A percentile compares a stretch with the other conserved stretches of the same genome.
phyloP scores from a whole-genome alignment of 2,888 invertebrate genomes.

The Nymphalis urticae region DNA sequence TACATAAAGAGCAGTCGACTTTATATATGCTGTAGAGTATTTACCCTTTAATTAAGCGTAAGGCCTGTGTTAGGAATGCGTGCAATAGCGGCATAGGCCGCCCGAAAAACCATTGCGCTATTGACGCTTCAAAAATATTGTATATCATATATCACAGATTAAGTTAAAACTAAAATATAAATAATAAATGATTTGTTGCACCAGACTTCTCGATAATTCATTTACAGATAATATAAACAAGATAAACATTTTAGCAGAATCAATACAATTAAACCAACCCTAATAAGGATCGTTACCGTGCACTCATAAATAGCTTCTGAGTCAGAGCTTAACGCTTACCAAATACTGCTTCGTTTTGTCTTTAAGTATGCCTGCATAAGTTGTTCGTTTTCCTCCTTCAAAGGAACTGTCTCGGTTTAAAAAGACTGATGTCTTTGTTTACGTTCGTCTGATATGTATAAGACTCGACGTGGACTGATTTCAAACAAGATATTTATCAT shows the following conservation, averaged over 20 bases:
- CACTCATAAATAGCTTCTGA: conserved; percentile 26
- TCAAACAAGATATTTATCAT: neutral
- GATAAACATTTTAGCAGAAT: neutral
- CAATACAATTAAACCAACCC: conserved; percentile 1
- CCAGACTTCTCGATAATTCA: neutral
- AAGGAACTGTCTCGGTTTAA: conserved; percentile 27
- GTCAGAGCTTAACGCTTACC: conserved; percentile 17
- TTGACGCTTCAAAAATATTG: too few relatives aligned
- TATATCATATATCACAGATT: too few relatives aligned
- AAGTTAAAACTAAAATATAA: too few relatives aligned
- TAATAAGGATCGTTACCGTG: conserved; percentile 7
- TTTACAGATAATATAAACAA: conserved; percentile 3
- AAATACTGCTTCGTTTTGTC: conserved; percentile 17
- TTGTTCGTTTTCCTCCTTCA: conserved; percentile 22
- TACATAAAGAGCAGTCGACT: too few relatives aligned
- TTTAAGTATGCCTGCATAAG: conserved; percentile 13
- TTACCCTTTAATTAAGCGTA: too few relatives aligned
- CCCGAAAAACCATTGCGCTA: too few relatives aligned
- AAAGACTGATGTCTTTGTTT: conserved; percentile 28
- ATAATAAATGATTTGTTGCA: neutral
- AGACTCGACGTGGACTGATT: conserved; percentile 2
- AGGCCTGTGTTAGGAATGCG: too few relatives aligned
- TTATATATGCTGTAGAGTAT: too few relatives aligned
- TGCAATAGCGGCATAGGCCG: too few relatives aligned
- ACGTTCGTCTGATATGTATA: conserved; percentile 24